These are phyloP conservation scores for Pentamera pediparva DNA, from an alignment of 53 echinoderm and acorn worm genomes.

Conservation along the genomic window DNA sequence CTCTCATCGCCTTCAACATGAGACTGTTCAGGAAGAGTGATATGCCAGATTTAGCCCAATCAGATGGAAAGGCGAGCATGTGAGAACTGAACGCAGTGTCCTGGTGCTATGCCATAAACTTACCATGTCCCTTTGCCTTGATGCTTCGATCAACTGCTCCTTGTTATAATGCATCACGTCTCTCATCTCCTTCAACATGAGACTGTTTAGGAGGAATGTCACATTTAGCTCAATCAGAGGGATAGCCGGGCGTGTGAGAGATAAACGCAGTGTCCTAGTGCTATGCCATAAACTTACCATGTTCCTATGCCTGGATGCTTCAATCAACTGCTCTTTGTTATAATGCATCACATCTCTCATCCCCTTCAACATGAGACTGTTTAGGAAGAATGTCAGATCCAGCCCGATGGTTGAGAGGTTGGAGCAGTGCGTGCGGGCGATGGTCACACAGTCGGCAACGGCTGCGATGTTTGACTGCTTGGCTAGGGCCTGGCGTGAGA, in stretches of 20 bases:
- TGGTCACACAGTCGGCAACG: constrained; percentile 85
- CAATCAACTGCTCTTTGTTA: constrained; percentile 93
- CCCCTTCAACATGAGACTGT: constrained; percentile 74
- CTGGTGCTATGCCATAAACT: no score
- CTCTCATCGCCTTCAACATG: constrained; percentile 68
- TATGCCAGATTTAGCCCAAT: not conserved
- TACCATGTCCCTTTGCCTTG: constrained; percentile 85
- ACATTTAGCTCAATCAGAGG: no score
- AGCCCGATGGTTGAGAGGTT: constrained; percentile 75
- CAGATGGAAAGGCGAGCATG: no score
- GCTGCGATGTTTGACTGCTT: constrained; percentile 79
- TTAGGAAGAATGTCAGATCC: constrained; percentile 80
- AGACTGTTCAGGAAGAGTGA: constrained; percentile 69
- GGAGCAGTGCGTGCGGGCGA: constrained; percentile 71
- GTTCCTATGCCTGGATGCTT: constrained; percentile 87
- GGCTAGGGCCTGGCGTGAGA: constrained; percentile 93
- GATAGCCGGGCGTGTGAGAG: no score
- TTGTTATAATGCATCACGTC: constrained; percentile 52
- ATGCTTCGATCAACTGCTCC: constrained; percentile 93
- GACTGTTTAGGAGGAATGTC: constrained; percentile 41
- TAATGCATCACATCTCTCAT: constrained; percentile 70
- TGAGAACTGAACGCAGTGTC: not conserved
- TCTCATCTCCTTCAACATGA: constrained; percentile 29
- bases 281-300: constrained; percentile 68
- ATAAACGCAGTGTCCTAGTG: not conserved